Conservation (phyloP, 2,888 invertebrate species). For the Blastobasis lacticolella region DNA sequence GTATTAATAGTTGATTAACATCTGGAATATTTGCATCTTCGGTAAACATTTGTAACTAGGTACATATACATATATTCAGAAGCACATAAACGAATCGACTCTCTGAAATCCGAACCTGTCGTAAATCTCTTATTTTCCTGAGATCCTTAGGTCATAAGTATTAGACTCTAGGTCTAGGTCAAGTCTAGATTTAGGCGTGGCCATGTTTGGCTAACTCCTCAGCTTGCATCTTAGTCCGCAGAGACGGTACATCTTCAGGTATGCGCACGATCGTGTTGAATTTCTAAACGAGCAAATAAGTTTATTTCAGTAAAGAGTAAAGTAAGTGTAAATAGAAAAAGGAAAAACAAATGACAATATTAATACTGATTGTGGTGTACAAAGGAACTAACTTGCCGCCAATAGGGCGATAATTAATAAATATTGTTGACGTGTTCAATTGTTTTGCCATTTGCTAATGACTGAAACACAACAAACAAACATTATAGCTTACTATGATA, state of each 20-base stretch:
- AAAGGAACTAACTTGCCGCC: no score
- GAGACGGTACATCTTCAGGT: conserved; percentile 84
- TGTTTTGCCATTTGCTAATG: no score
- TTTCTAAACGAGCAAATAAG: conserved; percentile 75
- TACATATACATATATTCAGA: background rate
- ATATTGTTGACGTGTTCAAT: no score
- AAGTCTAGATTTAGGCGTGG: conserved; percentile 28
- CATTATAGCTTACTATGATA: no score
- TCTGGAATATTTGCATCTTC: no score
- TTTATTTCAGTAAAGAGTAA: background rate
- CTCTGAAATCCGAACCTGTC: background rate
- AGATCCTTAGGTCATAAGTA: conserved; percentile 23
- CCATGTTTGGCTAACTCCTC: conserved; percentile 62
- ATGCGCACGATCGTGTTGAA: conserved; percentile 88
- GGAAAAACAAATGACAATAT: no score
- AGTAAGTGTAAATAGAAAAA: no score
- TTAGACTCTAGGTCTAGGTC: conserved; percentile 1
- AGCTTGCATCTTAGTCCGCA: conserved; percentile 86
- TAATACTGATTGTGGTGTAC: no score
- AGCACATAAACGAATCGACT: background rate
- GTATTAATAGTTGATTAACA: no score
- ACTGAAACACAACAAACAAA: no score
- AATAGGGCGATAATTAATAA: no score
- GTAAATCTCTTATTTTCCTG: conserved; percentile 15
- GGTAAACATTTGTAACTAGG: no score